phyloP scores from a whole-genome alignment of 2,888 invertebrate genomes.

The Leucozona laternaria region DNA sequence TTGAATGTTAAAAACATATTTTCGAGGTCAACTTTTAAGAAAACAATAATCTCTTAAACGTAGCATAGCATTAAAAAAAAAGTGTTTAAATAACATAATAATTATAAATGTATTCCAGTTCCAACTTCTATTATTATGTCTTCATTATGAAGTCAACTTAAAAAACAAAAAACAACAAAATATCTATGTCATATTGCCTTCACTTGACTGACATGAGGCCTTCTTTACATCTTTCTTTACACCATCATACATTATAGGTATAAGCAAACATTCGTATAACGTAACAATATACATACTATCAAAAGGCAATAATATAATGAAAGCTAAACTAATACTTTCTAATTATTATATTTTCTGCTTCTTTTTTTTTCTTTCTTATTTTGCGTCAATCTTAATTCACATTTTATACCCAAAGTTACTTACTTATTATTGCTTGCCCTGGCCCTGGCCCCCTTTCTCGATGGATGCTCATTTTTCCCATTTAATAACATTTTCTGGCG shows the following conservation, averaged over 20 bases:
- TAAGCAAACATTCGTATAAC: slow-evolving; percentile 37
- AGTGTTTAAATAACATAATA: not conserved
- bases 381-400: slow-evolving; percentile 22
- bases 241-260: slow-evolving; percentile 13
- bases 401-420: slow-evolving; percentile 49
- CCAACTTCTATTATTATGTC: slow-evolving; percentile 14
- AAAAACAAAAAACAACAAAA: not conserved
- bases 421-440: slow-evolving; percentile 21
- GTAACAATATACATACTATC: slow-evolving; percentile 41
- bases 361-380: slow-evolving; percentile 19
- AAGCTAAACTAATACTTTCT: slow-evolving; percentile 73
- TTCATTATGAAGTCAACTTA: slow-evolving; percentile 25
- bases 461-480: slow-evolving; percentile 19
- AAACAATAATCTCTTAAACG: not conserved
- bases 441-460: slow-evolving; percentile 45
- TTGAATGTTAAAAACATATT: too few species aligned
- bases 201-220: slow-evolving; percentile 27
- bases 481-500: slow-evolving; percentile 35
- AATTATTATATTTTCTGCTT: slow-evolving; percentile 51
- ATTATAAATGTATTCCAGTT: not conserved
- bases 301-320: slow-evolving; percentile 49
- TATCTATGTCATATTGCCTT: slow-evolving; percentile 33
- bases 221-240: slow-evolving; percentile 23
- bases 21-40: not conserved
- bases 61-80: not conserved